These are phyloP conservation scores for Oreochromis aureus DNA, from an alignment of 2,113 vertebrate genomes.

Conservation along the genomic window DNA sequence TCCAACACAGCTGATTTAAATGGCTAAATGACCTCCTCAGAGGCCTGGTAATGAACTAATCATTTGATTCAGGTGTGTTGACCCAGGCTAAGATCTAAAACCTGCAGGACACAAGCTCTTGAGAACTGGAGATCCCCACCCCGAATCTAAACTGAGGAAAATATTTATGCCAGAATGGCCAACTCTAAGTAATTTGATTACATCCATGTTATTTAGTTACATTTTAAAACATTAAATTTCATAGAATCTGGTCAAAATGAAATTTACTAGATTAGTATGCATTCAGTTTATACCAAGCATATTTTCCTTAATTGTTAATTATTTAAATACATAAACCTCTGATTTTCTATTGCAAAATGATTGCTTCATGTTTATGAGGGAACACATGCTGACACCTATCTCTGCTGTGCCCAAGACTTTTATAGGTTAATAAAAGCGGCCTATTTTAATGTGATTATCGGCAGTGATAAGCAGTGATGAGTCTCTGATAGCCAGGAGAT, in stretches of 20 bases:
- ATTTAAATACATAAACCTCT: background rate
- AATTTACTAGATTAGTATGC: background rate
- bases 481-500: background rate
- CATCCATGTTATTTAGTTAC: background rate
- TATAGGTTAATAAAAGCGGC: background rate
- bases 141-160: accelerated
- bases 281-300: background rate
- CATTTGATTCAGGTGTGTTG: background rate
- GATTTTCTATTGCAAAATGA: background rate
- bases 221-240: background rate
- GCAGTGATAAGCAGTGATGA: background rate
- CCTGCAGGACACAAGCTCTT: background rate
- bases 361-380: background rate
- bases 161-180: background rate
- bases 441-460: background rate
- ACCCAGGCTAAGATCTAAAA: background rate
- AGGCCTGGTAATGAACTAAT: background rate
- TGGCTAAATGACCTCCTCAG: background rate
- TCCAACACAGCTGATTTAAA: background rate
- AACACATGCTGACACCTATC: background rate
- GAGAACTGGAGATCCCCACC: background rate
- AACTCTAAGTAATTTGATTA: background rate
- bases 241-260: background rate
- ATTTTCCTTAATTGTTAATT: background rate
- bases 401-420: background rate